Percentiles rank a stretch among this genome's conserved stretches.
Evolutionary conservation across 2,888 invertebrate genomes (phyloP).

Genomic region (Sepiola atlantica): DNA sequence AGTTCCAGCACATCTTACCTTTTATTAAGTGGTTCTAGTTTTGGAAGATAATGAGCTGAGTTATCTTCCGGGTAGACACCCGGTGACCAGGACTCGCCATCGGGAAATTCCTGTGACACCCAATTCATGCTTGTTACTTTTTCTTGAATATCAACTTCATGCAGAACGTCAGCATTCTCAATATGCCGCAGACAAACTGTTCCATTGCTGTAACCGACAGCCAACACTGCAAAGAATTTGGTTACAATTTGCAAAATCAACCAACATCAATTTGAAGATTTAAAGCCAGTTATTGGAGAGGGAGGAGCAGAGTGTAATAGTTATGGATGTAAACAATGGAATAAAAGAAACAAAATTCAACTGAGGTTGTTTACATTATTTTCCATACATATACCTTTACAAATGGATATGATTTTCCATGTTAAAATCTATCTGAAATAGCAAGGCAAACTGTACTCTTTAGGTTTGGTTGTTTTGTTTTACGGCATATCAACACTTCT

Average conservation of each 20-base stretch:
- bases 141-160: slow-evolving; percentile 79
- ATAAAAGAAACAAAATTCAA: no score
- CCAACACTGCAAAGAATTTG: slow-evolving; percentile 74
- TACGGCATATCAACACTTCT: no score
- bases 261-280: not conserved
- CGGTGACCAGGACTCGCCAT: slow-evolving; percentile 57
- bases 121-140: slow-evolving; percentile 86
- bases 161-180: slow-evolving; percentile 87
- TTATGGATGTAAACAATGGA: no score
- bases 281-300: no score
- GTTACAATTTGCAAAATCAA: not conserved
- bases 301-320: no score
- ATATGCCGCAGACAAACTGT: slow-evolving; percentile 85
- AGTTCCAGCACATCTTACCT: slow-evolving; percentile 56
- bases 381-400: no score
- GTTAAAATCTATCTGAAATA: no score
- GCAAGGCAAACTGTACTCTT: no score
- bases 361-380: no score
- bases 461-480: no score
- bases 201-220: slow-evolving; percentile 79
- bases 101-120: slow-evolving; percentile 77
- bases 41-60: slow-evolving; percentile 76
- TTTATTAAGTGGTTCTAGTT: slow-evolving; percentile 75
- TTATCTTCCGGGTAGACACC: slow-evolving; percentile 72
- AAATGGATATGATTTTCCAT: no score